phyloP scores from a whole-genome alignment of 2,113 vertebrate species.

The Haemorhous mexicanus region DNA sequence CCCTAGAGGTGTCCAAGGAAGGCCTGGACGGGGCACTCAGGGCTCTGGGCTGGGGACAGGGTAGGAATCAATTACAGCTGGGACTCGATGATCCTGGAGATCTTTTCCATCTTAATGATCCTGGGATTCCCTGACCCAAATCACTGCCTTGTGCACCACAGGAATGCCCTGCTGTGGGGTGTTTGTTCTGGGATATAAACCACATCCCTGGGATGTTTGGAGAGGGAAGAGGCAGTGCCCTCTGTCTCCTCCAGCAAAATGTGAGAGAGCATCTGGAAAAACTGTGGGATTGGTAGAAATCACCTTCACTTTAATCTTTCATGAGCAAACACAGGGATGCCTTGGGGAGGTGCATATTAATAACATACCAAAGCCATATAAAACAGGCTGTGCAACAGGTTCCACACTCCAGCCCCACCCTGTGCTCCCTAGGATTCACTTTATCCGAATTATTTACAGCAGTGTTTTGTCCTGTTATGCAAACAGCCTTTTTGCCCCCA shows the following conservation, averaged over 20 bases:
- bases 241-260: background rate
- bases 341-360: background rate
- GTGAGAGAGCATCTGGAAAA: background rate
- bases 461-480: background rate
- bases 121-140: background rate
- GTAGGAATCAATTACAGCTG: rapidly evolving
- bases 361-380: background rate
- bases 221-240: background rate
- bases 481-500: background rate
- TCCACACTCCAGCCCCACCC: background rate
- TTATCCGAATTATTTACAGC: background rate
- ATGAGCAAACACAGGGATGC: background rate
- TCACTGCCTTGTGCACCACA: background rate
- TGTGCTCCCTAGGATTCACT: background rate
- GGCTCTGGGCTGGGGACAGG: background rate
- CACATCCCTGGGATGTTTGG: background rate
- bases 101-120: background rate
- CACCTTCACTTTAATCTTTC: background rate
- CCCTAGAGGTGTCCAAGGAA: no score
- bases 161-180: background rate
- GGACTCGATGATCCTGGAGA: rapidly evolving
- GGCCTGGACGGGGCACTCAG: no score
- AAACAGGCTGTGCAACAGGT: background rate
- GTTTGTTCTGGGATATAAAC: background rate
- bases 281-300: background rate